Evolutionary conservation across 2,888 invertebrate species (phyloP).

Genomic region (Colletes collaris): DNA sequence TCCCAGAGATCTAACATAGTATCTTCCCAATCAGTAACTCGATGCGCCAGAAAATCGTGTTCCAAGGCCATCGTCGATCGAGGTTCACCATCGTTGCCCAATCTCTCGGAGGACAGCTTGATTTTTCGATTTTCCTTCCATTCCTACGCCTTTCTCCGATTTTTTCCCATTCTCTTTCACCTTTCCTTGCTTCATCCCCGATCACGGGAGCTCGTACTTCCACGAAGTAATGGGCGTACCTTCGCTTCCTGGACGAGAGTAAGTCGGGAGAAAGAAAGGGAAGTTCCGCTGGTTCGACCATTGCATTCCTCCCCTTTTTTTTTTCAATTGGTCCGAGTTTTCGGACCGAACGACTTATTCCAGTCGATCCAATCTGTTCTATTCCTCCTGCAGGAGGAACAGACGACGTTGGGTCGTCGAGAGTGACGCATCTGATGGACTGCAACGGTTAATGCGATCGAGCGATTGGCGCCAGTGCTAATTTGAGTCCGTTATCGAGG

Average conservation of each 20-base stretch:
- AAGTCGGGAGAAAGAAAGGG: slow-evolving; percentile 30
- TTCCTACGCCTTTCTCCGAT: slow-evolving; percentile 17
- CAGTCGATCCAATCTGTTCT: slow-evolving; percentile 63
- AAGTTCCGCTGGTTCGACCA: slow-evolving; percentile 45
- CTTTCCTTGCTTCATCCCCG: slow-evolving; percentile 59
- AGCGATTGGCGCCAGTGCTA: neutral
- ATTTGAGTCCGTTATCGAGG: neutral
- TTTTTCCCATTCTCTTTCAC: neutral
- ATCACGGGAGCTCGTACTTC: slow-evolving; percentile 55
- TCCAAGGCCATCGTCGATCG: slow-evolving; percentile 62
- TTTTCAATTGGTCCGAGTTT: slow-evolving; percentile 65
- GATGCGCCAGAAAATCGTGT: slow-evolving; percentile 68
- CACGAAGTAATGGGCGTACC: slow-evolving; percentile 65
- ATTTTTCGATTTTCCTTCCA: slow-evolving; percentile 63
- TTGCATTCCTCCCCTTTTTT: slow-evolving; percentile 33
- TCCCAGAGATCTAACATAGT: slow-evolving; percentile 45
- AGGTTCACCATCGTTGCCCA: slow-evolving; percentile 58
- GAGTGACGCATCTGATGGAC: slow-evolving; percentile 9
- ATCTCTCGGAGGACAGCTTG: slow-evolving; percentile 57
- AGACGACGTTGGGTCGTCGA: slow-evolving; percentile 7
- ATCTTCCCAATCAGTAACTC: slow-evolving; percentile 66
- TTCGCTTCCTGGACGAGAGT: slow-evolving; percentile 51
- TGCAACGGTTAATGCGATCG: slow-evolving; percentile 15
- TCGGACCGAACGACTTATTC: slow-evolving; percentile 63
- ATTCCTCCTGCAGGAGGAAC: slow-evolving; percentile 25